Evolutionary conservation across 2,888 invertebrate species (phyloP).

Genomic region (Alentia gelatinosa): DNA sequence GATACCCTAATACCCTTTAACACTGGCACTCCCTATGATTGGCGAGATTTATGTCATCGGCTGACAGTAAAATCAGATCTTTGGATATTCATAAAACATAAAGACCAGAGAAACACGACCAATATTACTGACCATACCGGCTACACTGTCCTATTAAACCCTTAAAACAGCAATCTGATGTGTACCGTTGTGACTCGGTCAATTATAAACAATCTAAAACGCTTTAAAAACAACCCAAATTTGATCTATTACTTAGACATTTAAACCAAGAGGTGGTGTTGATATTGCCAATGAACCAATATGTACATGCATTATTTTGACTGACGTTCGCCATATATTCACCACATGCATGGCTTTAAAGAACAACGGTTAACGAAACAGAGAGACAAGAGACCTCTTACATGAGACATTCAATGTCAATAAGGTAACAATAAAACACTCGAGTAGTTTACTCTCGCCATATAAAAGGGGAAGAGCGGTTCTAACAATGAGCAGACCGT

Average conservation of each 20-base stretch:
- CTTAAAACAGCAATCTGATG: too few relatives aligned
- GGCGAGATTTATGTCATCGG: not conserved
- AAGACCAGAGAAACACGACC: not conserved
- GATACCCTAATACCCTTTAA: too few relatives aligned
- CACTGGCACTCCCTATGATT: not conserved
- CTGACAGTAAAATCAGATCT: not conserved
- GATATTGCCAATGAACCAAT: not conserved
- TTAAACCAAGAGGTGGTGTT: not conserved
- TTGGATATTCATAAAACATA: not conserved
- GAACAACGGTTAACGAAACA: not conserved
- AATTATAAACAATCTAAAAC: too few relatives aligned
- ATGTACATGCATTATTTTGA: not conserved
- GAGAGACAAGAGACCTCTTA: not conserved
- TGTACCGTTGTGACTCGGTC: too few relatives aligned
- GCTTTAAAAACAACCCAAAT: too few relatives aligned
- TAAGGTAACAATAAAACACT: not conserved
- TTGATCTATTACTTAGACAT: not conserved
- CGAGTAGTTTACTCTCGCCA: not conserved
- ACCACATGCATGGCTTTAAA: not conserved
- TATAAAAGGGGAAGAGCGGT: not conserved
- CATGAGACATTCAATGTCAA: not conserved
- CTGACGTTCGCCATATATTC: not conserved
- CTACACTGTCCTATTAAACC: too few relatives aligned
- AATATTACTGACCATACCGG: too few relatives aligned
- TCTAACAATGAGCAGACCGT: not conserved